Base-by-base conservation (phyloP, 2,888 invertebrate species). In the Aphidoletes aphidimyza region DNA sequence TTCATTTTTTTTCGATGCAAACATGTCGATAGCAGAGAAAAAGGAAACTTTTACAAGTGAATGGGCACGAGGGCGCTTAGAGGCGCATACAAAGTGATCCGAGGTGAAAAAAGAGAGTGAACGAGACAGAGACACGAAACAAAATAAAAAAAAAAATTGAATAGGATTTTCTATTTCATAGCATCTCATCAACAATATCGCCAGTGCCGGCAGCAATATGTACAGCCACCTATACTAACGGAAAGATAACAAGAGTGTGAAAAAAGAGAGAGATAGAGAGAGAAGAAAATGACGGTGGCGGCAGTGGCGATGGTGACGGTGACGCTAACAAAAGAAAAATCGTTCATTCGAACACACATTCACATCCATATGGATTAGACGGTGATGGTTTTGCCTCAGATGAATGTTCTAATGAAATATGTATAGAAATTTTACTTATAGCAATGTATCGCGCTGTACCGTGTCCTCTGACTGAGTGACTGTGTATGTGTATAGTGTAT, bases 341-440 rank as follows among this genome's bases (percentile, higher is more conserved):
- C 54, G 54, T 26, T 54, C 54, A 54, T 54, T 54, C 54, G 54
- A 26, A 54, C 22, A 54, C 6, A 42, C 54, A 47, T 54, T 3
- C 54, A 26, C 54, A 54, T 54, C 14, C 54, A 54, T 54, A 54
- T 54, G 54, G 54, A 54, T 54, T 54, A 54, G 54, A 54, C 14
- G 54, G 26, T 42, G 22, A 26, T 11, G 54, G 22, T 26, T 54
- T 54, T 5, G 54, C 54, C 14, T 54, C 54, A 26, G 22, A 8
- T 54, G 22, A 54, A 54, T 14, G 54, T 54, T 47, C 47, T 54
- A 54, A 54, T 54, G 54, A 54, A 54, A 54, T 54, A 54, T 54
- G 54, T 54, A 54, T 54, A 26, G 54, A 54, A n/a, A 54, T 54
- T 26, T 26, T 54, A 22, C 54, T 54, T 54, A n/a, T 54, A 22